Percentiles rank a stretch among this genome's conserved stretches.
Evolutionary conservation across 2,888 invertebrate species (phyloP).

Genomic region (Thalpophila matura): DNA sequence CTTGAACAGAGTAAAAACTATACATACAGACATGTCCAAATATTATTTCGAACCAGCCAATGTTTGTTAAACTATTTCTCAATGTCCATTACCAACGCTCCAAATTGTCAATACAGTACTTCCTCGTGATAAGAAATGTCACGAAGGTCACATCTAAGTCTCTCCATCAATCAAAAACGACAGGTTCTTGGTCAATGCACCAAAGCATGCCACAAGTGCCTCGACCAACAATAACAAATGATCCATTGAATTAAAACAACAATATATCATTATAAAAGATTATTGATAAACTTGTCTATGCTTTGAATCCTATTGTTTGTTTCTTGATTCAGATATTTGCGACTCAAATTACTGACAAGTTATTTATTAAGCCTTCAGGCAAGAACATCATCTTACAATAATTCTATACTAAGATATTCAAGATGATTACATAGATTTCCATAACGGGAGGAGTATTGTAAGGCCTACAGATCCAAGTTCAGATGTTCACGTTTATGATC

Average conservation of each 20-base stretch:
- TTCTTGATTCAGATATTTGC: constrained; percentile 29
- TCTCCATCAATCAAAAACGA: constrained; percentile 49
- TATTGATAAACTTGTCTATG: constrained; percentile 61
- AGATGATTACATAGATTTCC: neutral
- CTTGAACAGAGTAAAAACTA: neutral
- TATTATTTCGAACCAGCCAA: constrained; percentile 15
- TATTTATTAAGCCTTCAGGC: neutral
- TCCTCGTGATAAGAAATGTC: constrained; percentile 49
- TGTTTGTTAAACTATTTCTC: constrained; percentile 27
- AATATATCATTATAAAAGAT: constrained; percentile 70
- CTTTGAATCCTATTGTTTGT: constrained; percentile 62
- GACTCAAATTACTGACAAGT: constrained; percentile 6
- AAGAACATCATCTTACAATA: too few relatives aligned
- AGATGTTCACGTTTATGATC: constrained; percentile 10
- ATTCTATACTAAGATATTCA: neutral
- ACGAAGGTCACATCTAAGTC: constrained; percentile 50
- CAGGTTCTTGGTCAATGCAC: constrained; percentile 38
- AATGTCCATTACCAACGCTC: constrained; percentile 30
- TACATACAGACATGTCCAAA: constrained; percentile 3
- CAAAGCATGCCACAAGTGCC: constrained; percentile 24
- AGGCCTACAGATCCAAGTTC: neutral
- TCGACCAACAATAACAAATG: constrained; percentile 53
- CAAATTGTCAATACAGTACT: constrained; percentile 47
- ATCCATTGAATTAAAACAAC: constrained; percentile 67
- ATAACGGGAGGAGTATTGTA: neutral